phyloP scores from a whole-genome alignment of 2,113 vertebrate genomes.

The Callionymus lyra region DNA sequence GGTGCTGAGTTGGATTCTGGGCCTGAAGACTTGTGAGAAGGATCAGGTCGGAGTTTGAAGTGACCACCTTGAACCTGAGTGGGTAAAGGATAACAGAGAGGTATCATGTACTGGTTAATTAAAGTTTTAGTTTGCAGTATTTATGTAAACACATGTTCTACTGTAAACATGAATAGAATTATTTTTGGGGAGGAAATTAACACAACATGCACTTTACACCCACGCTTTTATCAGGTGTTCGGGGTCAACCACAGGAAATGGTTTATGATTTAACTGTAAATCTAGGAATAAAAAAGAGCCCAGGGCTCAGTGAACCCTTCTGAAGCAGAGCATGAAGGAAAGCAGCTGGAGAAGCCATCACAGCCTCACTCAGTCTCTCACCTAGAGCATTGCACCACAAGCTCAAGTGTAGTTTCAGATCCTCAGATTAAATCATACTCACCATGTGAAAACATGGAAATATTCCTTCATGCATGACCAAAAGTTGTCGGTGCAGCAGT shows the following conservation, averaged over 20 bases:
- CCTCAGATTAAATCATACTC: too few relatives aligned
- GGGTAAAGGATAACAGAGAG: background rate
- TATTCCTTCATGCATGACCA: too few relatives aligned
- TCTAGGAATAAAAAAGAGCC: background rate
- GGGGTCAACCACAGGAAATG: too few relatives aligned
- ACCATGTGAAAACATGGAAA: too few relatives aligned
- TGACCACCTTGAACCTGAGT: conserved; percentile 66
- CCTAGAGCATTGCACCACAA: too few relatives aligned
- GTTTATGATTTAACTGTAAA: too few relatives aligned
- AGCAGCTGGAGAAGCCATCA: conserved; percentile 42
- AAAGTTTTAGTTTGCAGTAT: too few relatives aligned
- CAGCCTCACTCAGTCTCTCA: background rate
- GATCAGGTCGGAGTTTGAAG: conserved; percentile 49
- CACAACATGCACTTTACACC: background rate
- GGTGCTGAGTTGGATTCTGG: conserved; percentile 32
- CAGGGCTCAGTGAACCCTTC: conserved; percentile 4
- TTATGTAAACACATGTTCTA: too few relatives aligned
- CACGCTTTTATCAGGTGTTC: background rate
- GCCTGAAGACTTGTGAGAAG: conserved; percentile 7
- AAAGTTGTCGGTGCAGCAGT: too few relatives aligned
- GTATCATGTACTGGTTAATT: too few relatives aligned
- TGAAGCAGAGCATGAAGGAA: conserved; percentile 22
- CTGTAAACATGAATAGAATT: background rate
- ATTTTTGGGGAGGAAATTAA: background rate
- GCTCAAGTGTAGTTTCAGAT: too few relatives aligned